A percentile compares a stretch with the other conserved stretches of the same genome.
These are phyloP conservation scores for Holothuria leucospilota DNA, from an alignment of 53 echinoderm and acorn worm genomes.

Conservation along the genomic window DNA sequence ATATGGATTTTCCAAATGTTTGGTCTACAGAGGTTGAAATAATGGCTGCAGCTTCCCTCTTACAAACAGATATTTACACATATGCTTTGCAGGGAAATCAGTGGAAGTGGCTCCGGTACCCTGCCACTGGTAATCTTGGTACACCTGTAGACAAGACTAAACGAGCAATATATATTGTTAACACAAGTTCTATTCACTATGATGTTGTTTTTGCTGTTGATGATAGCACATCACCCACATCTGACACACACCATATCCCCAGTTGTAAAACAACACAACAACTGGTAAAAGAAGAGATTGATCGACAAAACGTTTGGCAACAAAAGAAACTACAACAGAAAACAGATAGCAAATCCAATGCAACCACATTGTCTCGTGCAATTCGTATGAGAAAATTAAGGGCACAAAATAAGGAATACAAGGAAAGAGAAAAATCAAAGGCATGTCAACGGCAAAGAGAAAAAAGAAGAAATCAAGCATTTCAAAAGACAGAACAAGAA, in stretches of 20 bases:
- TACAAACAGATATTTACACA: constrained; percentile 19
- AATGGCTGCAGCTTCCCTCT: constrained; percentile 10
- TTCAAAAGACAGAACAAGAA: too few relatives aligned
- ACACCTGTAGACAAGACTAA: neutral
- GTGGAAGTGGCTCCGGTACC: constrained; percentile 27
- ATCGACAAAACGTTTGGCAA: neutral
- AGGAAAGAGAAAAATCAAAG: neutral
- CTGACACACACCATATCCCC: too few relatives aligned
- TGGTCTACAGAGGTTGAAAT: constrained; percentile 38
- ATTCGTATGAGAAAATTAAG: constrained; percentile 12
- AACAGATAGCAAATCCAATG: neutral
- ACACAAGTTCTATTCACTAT: constrained; percentile 5
- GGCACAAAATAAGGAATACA: neutral
- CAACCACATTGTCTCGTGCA: neutral
- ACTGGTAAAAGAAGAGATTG: neutral
- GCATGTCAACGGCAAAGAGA: too few relatives aligned
- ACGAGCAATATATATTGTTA: neutral
- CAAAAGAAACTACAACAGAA: neutral
- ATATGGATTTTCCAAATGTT: neutral
- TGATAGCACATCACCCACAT: neutral
- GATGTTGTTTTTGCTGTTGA: neutral
- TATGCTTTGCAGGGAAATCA: neutral
- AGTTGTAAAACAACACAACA: neutral
- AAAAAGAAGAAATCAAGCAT: too few relatives aligned
- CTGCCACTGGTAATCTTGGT: neutral